Evolutionary conservation across 2,797 vertebrate genomes (phyloP).

Genomic region (Microctenopoma lineatum): DNA sequence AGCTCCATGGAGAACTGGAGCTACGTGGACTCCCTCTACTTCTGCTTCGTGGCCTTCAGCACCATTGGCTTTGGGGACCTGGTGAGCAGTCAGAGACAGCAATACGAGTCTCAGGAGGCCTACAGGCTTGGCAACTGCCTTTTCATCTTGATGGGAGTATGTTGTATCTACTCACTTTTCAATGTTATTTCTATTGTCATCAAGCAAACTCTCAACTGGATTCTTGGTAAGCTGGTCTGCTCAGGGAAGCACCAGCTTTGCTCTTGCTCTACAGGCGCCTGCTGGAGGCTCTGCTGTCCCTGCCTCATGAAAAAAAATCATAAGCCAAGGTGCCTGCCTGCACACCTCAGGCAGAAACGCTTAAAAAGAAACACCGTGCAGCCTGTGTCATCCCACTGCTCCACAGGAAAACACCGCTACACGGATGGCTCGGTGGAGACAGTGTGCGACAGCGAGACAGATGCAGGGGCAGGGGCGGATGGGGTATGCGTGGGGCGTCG

Average conservation of each 20-base stretch:
- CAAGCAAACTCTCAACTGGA: slow-evolving; percentile 88
- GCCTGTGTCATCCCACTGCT: slow-evolving; percentile 67
- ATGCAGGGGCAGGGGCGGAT: slow-evolving; percentile 70
- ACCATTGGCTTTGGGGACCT: slow-evolving; percentile 88
- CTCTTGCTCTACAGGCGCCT: slow-evolving; percentile 62
- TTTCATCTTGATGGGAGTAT: slow-evolving; percentile 86
- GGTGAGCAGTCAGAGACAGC: slow-evolving; percentile 84
- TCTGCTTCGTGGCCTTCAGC: slow-evolving; percentile 88
- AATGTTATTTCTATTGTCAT: slow-evolving; percentile 88
- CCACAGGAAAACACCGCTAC: slow-evolving; percentile 65
- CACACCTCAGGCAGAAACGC: slow-evolving; percentile 66
- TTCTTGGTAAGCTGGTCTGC: slow-evolving; percentile 80
- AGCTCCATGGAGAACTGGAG: slow-evolving; percentile 87
- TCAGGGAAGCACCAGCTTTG: slow-evolving; percentile 60
- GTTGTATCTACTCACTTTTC: slow-evolving; percentile 88
- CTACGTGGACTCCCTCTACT: slow-evolving; percentile 86
- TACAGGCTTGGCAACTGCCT: slow-evolving; percentile 85
- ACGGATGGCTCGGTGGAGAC: slow-evolving; percentile 83
- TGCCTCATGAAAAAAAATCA: slow-evolving; percentile 66
- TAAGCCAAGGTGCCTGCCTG: slow-evolving; percentile 50
- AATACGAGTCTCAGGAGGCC: slow-evolving; percentile 81
- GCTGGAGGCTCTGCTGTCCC: slow-evolving; percentile 73
- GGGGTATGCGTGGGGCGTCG: slow-evolving; percentile 75
- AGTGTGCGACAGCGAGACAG: slow-evolving; percentile 84
- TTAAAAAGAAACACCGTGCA: slow-evolving; percentile 81